These are phyloP conservation scores for Nasua narica DNA, from an alignment of 2,797 vertebrate genomes.

Conservation along the genomic window DNA sequence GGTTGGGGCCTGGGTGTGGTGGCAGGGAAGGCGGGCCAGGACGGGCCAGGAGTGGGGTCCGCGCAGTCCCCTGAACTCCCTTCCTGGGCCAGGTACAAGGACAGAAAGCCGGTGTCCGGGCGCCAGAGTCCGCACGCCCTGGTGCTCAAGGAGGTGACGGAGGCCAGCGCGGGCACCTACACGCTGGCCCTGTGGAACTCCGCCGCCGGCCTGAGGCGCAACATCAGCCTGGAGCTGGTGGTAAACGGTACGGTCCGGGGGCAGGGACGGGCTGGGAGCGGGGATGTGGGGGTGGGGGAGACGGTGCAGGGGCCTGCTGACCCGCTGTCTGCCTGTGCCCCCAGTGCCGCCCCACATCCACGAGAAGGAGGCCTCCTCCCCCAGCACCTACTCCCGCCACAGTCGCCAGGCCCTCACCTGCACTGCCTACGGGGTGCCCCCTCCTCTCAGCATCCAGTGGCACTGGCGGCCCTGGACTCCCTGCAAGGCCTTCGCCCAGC, in stretches of 20 bases:
- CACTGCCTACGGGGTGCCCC: slow-evolving; percentile 91
- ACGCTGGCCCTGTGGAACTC: slow-evolving; percentile 89
- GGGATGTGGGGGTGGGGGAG: fast-evolving
- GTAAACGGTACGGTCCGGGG: slow-evolving; percentile 86
- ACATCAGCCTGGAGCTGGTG: slow-evolving; percentile 87
- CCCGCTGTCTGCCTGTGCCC: slow-evolving; percentile 47
- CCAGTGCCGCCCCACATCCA: slow-evolving; percentile 95
- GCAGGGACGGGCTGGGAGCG: neutral
- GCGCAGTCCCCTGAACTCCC: slow-evolving; percentile 57
- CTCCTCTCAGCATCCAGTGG: slow-evolving; percentile 90
- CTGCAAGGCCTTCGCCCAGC: slow-evolving; percentile 90
- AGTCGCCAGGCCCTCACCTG: slow-evolving; percentile 96
- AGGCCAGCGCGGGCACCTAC: slow-evolving; percentile 91
- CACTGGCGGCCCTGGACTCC: slow-evolving; percentile 96
- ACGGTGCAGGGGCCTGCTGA: neutral
- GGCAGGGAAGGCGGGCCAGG: neutral
- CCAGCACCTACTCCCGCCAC: slow-evolving; percentile 91
- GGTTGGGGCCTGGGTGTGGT: no score
- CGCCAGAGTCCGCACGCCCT: slow-evolving; percentile 89
- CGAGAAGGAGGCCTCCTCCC: slow-evolving; percentile 94
- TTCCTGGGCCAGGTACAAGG: slow-evolving; percentile 90
- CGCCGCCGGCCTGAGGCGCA: slow-evolving; percentile 86
- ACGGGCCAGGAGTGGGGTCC: neutral
- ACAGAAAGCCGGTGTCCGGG: slow-evolving; percentile 89
- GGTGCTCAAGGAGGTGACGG: slow-evolving; percentile 93